Evolutionary conservation across 2,888 invertebrate genomes (phyloP), one percentile per base, ranked within the genome.

Genomic region (Cylloceria caligata): DNA sequence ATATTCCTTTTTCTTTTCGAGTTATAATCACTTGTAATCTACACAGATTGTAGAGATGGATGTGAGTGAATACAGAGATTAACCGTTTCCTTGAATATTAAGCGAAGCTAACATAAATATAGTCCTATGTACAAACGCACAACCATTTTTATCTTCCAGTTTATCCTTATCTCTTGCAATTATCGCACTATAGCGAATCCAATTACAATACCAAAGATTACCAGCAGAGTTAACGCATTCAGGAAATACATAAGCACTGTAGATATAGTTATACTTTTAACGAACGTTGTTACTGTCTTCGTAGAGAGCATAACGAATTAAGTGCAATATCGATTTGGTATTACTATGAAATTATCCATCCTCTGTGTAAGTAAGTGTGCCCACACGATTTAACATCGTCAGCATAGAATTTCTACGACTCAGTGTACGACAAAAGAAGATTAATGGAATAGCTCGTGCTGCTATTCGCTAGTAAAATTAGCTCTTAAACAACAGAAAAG

Each of bases 251-350:
- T 11, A 49, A 49, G 19, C 2, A 6, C 16, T 16, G 1, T 16
- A 21, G 6, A 49, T 49, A 49, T 49, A 49, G 9, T 0, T 21
- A 21, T 7, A 19, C 21, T 21, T 9, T 27, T 55, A 55, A 16
- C 27, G 16, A 30, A 30, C n/a, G 24, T 24, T 24, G 11, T 13
- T 13, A 13, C 24, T 24, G 24, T 24, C 49, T 57, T n/a, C 30
- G 16, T 1, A 16, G n/a, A 3, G 5, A 16, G 13, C 7, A 57
- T 1, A 57, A 30, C n/a, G 27, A n/a, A n/a, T n/a, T 5, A 27
- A 57, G 27, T n/a, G 57, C 6, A 57, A 57, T 34, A 57, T 57
- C 34, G 57, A 57, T 57, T 57, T 30, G n/a, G 21, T 27, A 30
- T 27, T 57, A 34, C 57, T 13, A 57, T n/a, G 57, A 30, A 34